Conservation (phyloP, 2,888 invertebrate species). For the Microplitis deprimator region DNA sequence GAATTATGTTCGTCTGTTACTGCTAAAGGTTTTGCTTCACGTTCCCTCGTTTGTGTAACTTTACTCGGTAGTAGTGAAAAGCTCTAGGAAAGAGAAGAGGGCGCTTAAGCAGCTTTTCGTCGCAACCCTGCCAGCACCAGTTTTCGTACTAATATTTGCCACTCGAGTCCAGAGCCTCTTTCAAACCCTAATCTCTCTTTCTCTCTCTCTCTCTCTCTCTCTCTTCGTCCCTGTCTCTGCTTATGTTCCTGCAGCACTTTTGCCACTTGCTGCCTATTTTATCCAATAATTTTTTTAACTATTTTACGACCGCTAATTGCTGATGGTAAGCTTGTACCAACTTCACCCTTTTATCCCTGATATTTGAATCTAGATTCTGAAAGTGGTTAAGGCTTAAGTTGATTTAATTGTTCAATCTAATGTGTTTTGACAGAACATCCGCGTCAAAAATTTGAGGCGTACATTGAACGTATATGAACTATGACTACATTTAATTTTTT, state of each 20-base stretch:
- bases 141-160: conserved; percentile 71
- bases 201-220: conserved; percentile 40
- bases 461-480: no score
- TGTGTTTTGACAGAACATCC: no score
- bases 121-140: conserved; percentile 63
- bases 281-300: background rate
- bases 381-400: no score
- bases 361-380: no score
- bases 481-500: no score
- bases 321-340: background rate
- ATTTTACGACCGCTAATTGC: background rate
- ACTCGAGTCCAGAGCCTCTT: conserved; percentile 64
- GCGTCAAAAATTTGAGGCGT: no score
- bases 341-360: background rate
- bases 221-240: conserved; percentile 37
- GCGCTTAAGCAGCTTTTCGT: conserved; percentile 69
- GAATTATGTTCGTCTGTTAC: no score
- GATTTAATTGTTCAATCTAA: no score
- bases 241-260: conserved; percentile 34
- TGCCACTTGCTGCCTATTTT: background rate
- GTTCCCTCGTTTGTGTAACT: no score
- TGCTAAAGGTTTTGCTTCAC: no score
- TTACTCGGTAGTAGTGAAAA: conserved; percentile 2
- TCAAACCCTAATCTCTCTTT: conserved; percentile 43
- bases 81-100: conserved; percentile 43